Conservation (phyloP, 2,888 invertebrate genomes). For the Encarsia formosa region DNA sequence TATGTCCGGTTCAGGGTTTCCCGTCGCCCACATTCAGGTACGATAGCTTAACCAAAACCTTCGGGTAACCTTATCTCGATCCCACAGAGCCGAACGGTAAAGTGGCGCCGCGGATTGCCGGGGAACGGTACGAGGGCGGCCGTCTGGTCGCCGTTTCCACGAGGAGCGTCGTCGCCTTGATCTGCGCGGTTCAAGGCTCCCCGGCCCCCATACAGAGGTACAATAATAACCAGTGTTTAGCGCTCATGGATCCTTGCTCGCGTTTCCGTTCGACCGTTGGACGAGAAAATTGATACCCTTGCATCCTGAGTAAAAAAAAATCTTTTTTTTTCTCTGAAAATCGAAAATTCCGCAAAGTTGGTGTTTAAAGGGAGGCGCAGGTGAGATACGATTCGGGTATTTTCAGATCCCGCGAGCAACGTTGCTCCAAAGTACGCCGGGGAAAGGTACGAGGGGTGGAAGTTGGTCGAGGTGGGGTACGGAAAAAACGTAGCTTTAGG, state of each 20-base stretch:
- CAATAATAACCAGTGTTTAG: no score
- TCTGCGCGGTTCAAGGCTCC: slow-evolving; percentile 66
- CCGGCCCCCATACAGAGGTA: slow-evolving; percentile 68
- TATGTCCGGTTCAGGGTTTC: slow-evolving; percentile 59
- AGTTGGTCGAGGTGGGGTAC: slow-evolving; percentile 51
- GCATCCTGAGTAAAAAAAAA: no score
- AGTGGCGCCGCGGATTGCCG: slow-evolving; percentile 60
- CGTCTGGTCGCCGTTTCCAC: slow-evolving; percentile 57
- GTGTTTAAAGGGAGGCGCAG: no score
- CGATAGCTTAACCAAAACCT: no score
- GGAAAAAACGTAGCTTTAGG: slow-evolving; percentile 56
- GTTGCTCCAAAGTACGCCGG: slow-evolving; percentile 58
- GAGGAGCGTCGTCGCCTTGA: slow-evolving; percentile 58
- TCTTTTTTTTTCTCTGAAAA: no score
- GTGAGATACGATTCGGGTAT: slow-evolving; percentile 14
- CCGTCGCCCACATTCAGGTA: slow-evolving; percentile 56
- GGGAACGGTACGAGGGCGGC: slow-evolving; percentile 63
- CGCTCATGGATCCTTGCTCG: no score
- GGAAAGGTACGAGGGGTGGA: slow-evolving; percentile 53
- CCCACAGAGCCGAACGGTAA: slow-evolving; percentile 63
- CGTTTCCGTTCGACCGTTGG: no score
- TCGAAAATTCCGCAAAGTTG: no score
- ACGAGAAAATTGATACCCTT: no score
- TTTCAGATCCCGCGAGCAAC: slow-evolving; percentile 66
- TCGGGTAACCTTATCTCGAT: no score